Conservation (phyloP, 2,888 invertebrate species). For the Pammene fasciana region DNA sequence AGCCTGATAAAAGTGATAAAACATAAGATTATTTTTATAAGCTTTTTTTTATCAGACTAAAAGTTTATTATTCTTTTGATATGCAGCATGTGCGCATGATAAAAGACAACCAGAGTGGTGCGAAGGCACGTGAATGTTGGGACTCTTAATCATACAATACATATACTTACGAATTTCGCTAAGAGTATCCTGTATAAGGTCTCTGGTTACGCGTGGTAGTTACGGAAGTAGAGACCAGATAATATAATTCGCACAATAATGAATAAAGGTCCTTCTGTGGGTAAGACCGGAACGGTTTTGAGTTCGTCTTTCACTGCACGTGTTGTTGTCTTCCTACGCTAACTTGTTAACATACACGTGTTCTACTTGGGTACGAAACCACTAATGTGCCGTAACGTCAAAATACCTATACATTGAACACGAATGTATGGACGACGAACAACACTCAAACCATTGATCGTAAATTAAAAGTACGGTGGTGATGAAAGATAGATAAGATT, state of each 20-base stretch:
- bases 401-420: neutral
- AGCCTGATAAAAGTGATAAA: constrained; percentile 8
- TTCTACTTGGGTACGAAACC: neutral
- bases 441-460: too few species aligned
- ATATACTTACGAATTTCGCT: too few species aligned
- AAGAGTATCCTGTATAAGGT: too few species aligned
- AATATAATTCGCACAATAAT: too few species aligned
- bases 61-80: constrained; percentile 12
- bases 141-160: too few species aligned
- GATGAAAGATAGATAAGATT: too few species aligned
- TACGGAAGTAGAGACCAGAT: too few species aligned
- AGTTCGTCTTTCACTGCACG: neutral
- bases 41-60: constrained; percentile 11
- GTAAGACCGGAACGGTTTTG: too few species aligned
- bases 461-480: too few species aligned
- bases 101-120: neutral
- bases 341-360: neutral
- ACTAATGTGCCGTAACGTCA: constrained; percentile 3
- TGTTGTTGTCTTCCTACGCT: neutral
- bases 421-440: neutral
- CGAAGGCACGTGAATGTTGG: constrained; percentile 1
- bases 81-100: neutral
- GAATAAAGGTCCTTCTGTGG: too few species aligned
- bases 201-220: too few species aligned
- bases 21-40: constrained; percentile 13